phyloP scores from a whole-genome alignment of 2,113 vertebrate genomes.

The Gambusia holbrooki region DNA sequence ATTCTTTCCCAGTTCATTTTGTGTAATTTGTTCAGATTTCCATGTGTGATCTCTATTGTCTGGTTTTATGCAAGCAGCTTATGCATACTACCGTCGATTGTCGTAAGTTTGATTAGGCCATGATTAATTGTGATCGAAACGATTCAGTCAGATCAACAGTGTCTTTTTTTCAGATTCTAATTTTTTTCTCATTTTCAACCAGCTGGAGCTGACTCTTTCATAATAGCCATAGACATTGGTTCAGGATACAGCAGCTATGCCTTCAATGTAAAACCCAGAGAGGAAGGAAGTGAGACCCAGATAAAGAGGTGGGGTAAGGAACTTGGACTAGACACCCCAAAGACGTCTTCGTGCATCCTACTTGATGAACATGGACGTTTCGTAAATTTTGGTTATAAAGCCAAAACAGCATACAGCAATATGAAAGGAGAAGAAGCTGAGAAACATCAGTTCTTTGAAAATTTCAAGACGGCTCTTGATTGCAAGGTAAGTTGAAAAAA shows the following conservation, averaged over 20 bases:
- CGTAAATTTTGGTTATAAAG: slow-evolving; percentile 59
- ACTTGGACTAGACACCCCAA: not conserved
- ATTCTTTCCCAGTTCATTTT: too few species aligned
- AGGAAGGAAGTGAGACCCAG: not conserved
- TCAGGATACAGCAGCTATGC: slow-evolving; percentile 22
- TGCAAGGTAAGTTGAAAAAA: not conserved
- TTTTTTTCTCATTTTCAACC: not conserved
- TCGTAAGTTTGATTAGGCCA: too few species aligned
- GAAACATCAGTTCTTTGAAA: slow-evolving; percentile 54
- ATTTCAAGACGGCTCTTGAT: slow-evolving; percentile 2
- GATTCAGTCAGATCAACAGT: not conserved
- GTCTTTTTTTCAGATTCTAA: not conserved
- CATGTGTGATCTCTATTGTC: too few species aligned
- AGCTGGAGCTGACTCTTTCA: not conserved
- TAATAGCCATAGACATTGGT: slow-evolving; percentile 29
- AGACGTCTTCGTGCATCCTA: slow-evolving; percentile 43
- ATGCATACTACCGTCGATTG: too few species aligned
- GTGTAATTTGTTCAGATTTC: too few species aligned
- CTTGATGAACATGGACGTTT: slow-evolving; percentile 53
- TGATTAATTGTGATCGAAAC: not conserved
- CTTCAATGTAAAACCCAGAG: slow-evolving; percentile 4
- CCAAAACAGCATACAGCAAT: slow-evolving; percentile 50
- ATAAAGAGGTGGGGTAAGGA: slow-evolving; percentile 25
- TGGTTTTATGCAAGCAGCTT: too few species aligned
- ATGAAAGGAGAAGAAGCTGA: slow-evolving; percentile 8